Evolutionary conservation across 2,888 invertebrate genomes (phyloP), one percentile per base, ranked within the genome.

Genomic region (Encarsia formosa): DNA sequence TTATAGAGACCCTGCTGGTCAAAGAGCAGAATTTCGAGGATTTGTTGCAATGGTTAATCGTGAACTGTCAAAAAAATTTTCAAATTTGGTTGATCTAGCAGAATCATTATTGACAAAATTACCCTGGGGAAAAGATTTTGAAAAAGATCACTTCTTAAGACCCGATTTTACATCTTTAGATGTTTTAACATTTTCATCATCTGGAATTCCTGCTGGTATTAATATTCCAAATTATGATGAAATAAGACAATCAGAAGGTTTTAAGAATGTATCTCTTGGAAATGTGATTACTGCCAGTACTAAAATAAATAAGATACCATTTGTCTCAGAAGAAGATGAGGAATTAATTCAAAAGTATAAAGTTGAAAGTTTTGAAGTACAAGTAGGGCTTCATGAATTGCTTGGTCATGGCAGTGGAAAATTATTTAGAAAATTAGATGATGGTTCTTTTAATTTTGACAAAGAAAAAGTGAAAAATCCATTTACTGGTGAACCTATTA

Each of bases 221-320:
- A 97, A 96, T 75, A 97, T 98, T 77, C 97, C 97, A 23, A 97
- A 97, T 74, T 98, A 98, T 78, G 95, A 97, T 71, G 95, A 96
- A 66, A 96, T 98, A 61, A 85, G 95, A n/a, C 95, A 97, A 69
- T 83, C 85, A 59, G 94, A 96, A 75, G 97, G 97, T 1, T 98
- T 97, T 74, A 98, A 98, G 73, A 98, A 98, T 72, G 97, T 98
- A 0, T 95, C 95, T 0, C 77, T 98, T n/a, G 94, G 94, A 15
- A 98, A 98, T 75, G 96, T 97, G 6, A 86, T 97, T 61, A 88
- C 91, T 2, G 89, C 93, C 4, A 85, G 84, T 40, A 88, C 88
- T 75, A 87, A 88, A 64, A 81, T 83, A 46, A 86, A 88, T 60
- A 79, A 84, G 1, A 80, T 84, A 57, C 90, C 91, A 15, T 97